Base-by-base conservation (phyloP, 2,888 invertebrate genomes). In the Trachelus troglodyta region DNA sequence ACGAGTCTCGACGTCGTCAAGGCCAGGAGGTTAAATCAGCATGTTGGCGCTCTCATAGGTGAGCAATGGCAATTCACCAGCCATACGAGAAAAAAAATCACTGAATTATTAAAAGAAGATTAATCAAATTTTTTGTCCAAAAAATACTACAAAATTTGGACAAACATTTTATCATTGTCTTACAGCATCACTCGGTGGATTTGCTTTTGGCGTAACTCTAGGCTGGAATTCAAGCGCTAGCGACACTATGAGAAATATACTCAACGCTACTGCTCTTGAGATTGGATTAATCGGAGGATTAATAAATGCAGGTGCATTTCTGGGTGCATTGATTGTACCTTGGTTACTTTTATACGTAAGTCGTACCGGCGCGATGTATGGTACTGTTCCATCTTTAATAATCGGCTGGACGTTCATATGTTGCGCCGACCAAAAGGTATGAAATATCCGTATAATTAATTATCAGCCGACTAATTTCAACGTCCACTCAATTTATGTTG, bases 151-250 rank as follows among this genome's bases (percentile, higher is more conserved):
- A 1, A 6, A 56, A 23, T 23, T 56, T 56, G 2, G 2, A 15
- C 9, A 23, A 9, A 9, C 1, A 23, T 2, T 56, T 56, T 12
- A 15, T 31, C 35, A 35, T 35, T 35, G 30, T 73, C 79, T 85
- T 84, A 75, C 83, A 91, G 91, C 86, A 4, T 90, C 90, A 6
- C 83, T 88, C 31, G 87, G 88, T 56, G 90, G 89, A 34, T 89
- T 90, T 68, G 86, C 85, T 9, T 81, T 90, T 6, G 91, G 90
- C 12, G 86, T 88, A 4, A 86, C 88, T 3, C 83, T 90, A 15
- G 90, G 87, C 12, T 91, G 91, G 90, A 89, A 88, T 81, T 90
- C 91, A 9, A 87, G 85, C 34, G 87, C 87, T 11, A 81, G 81
- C 9, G 82, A 83, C 34, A 83, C 84, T 4, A 74, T 91, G 71